Evolutionary conservation across 2,113 vertebrate species (phyloP), one percentile per base, ranked within the genome.

Genomic region (Hippoglossus stenolepis): DNA sequence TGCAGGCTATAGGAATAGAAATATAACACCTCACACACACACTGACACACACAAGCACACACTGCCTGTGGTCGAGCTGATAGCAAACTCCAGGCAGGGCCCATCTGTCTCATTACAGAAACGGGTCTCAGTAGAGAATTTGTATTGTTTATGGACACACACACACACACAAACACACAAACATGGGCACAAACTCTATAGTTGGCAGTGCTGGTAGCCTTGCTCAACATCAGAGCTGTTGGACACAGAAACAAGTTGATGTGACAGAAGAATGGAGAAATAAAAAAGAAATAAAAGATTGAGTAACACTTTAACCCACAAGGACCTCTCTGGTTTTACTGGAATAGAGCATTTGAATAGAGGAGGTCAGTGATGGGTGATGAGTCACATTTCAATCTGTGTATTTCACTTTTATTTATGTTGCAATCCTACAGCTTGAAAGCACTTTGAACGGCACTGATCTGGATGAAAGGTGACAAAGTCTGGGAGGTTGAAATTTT

Each of bases 71-170:
- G 92, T 78, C 71, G 49, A 78, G 77, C 88, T 90, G 87, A 87
- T 83, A 86, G 90, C 80, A 78, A 82, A 88, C 85, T 90, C 61
- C 65, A 87, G 81, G 89, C 86, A 84, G 77, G 70, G 67, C 90
- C 84, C 87, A 91, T 93, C 92, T 92, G 90, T 90, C 86, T 92
- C 85, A 90, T 92, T 87, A 91, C 83, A 79, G 65, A 82, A 84
- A 81, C 74, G 13, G 79, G 84, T 85, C 83, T 91, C 88, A 85
- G 72, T 47, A 38, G 86, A 91, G 87, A 82, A 64, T 89, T 88
- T 83, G 80, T 85, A 86, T 89, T 91, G 92, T 93, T 90, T 88
- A 73, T 75, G 61, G 72, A 63, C 63, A 38, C 58, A 57, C 66
- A 61, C 57, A 72, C 54, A 49, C 66, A 66, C 69, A 70, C 71